A percentile compares a stretch with the other conserved stretches of the same genome.
Conservation (phyloP, 2,888 invertebrate species). For the Drosophila nigricruria region DNA sequence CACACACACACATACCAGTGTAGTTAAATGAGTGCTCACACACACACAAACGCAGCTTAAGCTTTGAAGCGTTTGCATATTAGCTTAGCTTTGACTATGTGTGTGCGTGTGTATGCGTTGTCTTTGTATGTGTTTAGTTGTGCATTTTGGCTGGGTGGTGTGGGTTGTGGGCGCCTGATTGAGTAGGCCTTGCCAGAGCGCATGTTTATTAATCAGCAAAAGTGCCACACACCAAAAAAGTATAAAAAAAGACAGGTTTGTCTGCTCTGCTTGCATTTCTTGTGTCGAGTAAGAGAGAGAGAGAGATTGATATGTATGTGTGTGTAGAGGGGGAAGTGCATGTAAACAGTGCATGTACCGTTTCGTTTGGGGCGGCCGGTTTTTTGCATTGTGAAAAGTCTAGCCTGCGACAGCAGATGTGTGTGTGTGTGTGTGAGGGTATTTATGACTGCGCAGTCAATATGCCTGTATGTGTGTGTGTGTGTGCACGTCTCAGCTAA, state of each 20-base stretch:
- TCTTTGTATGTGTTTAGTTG: slow-evolving; percentile 29
- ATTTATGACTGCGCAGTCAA: slow-evolving; percentile 78
- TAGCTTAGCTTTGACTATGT: slow-evolving; percentile 46
- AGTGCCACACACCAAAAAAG: slow-evolving; percentile 50
- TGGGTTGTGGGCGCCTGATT: slow-evolving; percentile 61
- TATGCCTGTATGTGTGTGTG: slow-evolving; percentile 36
- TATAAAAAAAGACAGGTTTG: slow-evolving; percentile 44
- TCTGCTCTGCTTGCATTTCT: slow-evolving; percentile 53
- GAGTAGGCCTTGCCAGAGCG: slow-evolving; percentile 76
- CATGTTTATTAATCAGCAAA: slow-evolving; percentile 77
- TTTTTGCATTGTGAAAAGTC: slow-evolving; percentile 61
- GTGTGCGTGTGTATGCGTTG: slow-evolving; percentile 7
- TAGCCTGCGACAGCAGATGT: slow-evolving; percentile 46
- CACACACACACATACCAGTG: slow-evolving; percentile 13
- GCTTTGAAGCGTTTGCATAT: slow-evolving; percentile 51
- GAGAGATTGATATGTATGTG: slow-evolving; percentile 11
- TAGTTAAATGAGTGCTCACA: slow-evolving; percentile 37
- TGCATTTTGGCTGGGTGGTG: slow-evolving; percentile 32
- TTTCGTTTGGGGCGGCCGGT: slow-evolving; percentile 67
- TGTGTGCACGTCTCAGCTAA: slow-evolving; percentile 46
- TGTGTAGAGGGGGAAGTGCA: slow-evolving; percentile 40
- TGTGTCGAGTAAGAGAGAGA: slow-evolving; percentile 26
- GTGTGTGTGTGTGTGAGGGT: slow-evolving; percentile 26
- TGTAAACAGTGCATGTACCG: slow-evolving; percentile 63
- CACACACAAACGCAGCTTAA: slow-evolving; percentile 41